A percentile compares a stretch with the other conserved stretches of the same genome.
Evolutionary conservation across 2,797 vertebrate genomes (phyloP).

Genomic region (Otus scops): DNA sequence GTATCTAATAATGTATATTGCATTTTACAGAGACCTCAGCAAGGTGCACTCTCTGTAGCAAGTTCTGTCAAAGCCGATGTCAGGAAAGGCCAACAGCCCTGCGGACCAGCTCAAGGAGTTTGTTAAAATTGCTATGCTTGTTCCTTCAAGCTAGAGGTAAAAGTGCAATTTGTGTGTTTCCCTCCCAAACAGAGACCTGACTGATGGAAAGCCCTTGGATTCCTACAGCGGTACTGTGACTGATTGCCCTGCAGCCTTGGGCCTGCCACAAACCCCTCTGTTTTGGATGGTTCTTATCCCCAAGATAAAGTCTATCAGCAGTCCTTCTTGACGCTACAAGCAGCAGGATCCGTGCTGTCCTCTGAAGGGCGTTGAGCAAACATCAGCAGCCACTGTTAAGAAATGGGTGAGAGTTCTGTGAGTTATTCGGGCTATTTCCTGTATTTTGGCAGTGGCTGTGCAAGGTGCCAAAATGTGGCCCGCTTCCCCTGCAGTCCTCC

Average conservation of each 20-base stretch:
- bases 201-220: fast-evolving
- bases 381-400: neutral
- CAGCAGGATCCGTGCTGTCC: neutral
- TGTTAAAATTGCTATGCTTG: neutral
- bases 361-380: neutral
- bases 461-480: neutral
- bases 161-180: neutral
- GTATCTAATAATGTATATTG: neutral
- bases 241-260: neutral
- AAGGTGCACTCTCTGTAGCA: neutral
- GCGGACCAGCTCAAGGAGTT: neutral
- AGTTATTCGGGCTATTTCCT: fast-evolving
- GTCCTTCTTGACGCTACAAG: neutral
- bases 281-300: neutral
- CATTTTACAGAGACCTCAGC: neutral
- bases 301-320: neutral
- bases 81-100: neutral
- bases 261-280: neutral
- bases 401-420: neutral
- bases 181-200: neutral
- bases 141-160: neutral
- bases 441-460: fast-evolving
- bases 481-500: fast-evolving
- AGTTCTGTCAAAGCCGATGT: neutral
- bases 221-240: neutral